A percentile compares a stretch with the other conserved stretches of the same genome.
phyloP scores from a whole-genome alignment of 2,113 vertebrate species.

The Microcebus griseorufus region DNA sequence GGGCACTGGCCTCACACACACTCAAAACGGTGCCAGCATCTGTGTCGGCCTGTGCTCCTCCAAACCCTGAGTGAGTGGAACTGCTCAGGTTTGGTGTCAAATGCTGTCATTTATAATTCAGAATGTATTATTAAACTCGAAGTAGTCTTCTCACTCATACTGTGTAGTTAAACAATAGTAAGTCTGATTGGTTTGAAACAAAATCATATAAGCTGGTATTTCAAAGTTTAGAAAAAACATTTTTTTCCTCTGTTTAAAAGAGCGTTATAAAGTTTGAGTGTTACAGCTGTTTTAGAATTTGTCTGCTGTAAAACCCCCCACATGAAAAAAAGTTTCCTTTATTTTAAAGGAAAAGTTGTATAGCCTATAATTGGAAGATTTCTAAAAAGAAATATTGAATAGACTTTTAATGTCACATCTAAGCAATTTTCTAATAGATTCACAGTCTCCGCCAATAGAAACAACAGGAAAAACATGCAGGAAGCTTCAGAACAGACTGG shows the following conservation, averaged over 20 bases:
- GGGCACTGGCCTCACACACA: neutral
- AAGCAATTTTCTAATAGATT: constrained; percentile 75
- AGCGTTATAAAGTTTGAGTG: neutral
- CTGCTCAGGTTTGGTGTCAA: neutral
- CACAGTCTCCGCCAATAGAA: constrained; percentile 77
- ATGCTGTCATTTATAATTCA: neutral
- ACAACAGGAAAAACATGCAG: constrained; percentile 64
- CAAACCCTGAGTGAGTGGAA: neutral
- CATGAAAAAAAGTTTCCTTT: neutral
- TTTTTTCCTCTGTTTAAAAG: constrained; percentile 50
- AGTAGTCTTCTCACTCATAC: neutral
- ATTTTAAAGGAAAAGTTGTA: neutral
- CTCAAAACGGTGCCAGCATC: neutral
- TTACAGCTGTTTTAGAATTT: neutral
- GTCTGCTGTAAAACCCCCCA: neutral
- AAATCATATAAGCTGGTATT: neutral
- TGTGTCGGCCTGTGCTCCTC: neutral
- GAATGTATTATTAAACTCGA: neutral
- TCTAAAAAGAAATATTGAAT: neutral
- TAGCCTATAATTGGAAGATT: neutral
- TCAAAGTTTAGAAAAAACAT: neutral
- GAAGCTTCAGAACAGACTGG: constrained; percentile 81
- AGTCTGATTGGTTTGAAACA: constrained; percentile 13
- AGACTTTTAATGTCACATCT: constrained; percentile 63
- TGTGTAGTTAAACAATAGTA: neutral